Conservation (phyloP, 2,888 invertebrate species). For the Salpingus planirostris region DNA sequence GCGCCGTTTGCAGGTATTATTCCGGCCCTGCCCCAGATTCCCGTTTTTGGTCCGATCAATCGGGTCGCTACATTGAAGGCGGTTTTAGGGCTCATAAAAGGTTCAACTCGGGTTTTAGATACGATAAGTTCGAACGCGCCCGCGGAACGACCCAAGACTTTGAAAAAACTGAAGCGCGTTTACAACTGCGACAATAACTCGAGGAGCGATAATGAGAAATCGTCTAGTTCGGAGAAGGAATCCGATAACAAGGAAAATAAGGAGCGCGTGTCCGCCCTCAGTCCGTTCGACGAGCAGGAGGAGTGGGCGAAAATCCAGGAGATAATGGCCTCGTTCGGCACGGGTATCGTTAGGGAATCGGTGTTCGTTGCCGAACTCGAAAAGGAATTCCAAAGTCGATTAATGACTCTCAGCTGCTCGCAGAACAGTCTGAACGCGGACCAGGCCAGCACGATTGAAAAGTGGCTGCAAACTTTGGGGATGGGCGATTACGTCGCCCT, state of each 20-base stretch:
- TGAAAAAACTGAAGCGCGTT: constrained; percentile 64
- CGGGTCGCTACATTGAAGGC: neutral
- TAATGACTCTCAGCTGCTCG: constrained; percentile 59
- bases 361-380: constrained; percentile 72
- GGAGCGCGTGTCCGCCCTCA: constrained; percentile 56
- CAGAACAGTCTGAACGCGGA: constrained; percentile 44
- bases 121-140: constrained; percentile 51
- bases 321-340: constrained; percentile 91
- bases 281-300: constrained; percentile 88
- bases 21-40: neutral
- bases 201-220: constrained; percentile 35
- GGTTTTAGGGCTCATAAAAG: constrained; percentile 70
- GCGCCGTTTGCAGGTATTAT: constrained; percentile 74
- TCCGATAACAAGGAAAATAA: constrained; percentile 45
- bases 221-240: constrained; percentile 38
- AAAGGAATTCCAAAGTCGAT: constrained; percentile 66
- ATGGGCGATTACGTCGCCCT: constrained; percentile 77
- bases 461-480: constrained; percentile 70
- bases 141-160: constrained; percentile 64
- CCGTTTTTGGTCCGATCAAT: neutral
- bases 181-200: constrained; percentile 49
- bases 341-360: constrained; percentile 67
- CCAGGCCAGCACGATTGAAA: constrained; percentile 58
- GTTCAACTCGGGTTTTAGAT: constrained; percentile 64
- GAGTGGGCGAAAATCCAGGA: constrained; percentile 96